Percentiles rank a stretch among this genome's conserved stretches.
Evolutionary conservation across 1,140 invertebrate species (phyloP).

Genomic region (Zaprionus vittiger): DNA sequence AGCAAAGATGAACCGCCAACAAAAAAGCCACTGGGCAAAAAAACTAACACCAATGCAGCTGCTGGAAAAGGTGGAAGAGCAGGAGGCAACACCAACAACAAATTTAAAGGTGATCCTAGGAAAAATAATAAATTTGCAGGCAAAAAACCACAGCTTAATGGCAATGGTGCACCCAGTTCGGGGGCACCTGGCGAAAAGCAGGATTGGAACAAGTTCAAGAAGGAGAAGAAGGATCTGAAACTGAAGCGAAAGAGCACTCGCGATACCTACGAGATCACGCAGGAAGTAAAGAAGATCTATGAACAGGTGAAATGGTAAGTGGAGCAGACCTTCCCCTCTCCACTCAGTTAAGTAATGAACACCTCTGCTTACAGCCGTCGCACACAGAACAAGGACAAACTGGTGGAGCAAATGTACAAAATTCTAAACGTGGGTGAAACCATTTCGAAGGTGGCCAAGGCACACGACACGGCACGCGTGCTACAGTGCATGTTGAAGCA

Average conservation of each 20-base stretch:
- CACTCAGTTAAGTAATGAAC: not conserved
- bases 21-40: not conserved
- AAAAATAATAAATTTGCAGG: conserved; percentile 20
- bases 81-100: conserved; percentile 7
- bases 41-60: not conserved
- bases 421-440: conserved; percentile 88
- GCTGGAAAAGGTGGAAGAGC: not conserved
- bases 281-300: conserved; percentile 90
- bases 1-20: not conserved
- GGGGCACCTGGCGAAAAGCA: conserved; percentile 85
- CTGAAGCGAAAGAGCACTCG: conserved; percentile 86
- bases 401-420: conserved; percentile 89
- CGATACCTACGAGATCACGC: conserved; percentile 88
- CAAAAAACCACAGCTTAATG: conserved; percentile 30
- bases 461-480: conserved; percentile 95
- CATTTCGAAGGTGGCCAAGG: conserved; percentile 90
- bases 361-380: conserved; percentile 74
- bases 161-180: conserved; percentile 3
- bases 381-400: conserved; percentile 87
- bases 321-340: not conserved
- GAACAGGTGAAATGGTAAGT: conserved; percentile 89
- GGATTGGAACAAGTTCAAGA: conserved; percentile 90
- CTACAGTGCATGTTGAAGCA: conserved; percentile 94
- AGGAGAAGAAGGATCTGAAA: conserved; percentile 89
- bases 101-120: conserved; percentile 13